A percentile compares a stretch with the other conserved stretches of the same genome.
phyloP scores from a whole-genome alignment of 2,888 invertebrate genomes.

The Meta bourneti region DNA sequence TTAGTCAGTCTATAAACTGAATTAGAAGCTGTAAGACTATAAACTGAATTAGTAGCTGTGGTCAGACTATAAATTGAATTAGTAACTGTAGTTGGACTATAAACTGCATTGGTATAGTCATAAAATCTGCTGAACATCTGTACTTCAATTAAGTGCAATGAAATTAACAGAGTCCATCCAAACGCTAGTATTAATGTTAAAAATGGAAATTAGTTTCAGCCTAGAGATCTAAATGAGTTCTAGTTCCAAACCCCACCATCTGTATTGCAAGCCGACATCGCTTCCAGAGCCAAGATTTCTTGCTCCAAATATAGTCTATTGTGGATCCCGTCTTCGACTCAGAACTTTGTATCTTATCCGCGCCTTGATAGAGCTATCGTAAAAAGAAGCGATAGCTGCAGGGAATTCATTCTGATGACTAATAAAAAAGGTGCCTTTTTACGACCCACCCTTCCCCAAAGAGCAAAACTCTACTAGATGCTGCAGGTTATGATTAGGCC shows the following conservation, averaged over 20 bases:
- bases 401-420: constrained; percentile 44
- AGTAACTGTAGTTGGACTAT: too few relatives aligned
- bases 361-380: constrained; percentile 13
- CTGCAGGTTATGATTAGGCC: constrained; percentile 65
- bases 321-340: background rate
- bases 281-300: background rate
- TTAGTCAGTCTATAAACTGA: too few relatives aligned
- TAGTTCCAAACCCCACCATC: background rate
- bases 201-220: background rate
- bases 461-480: background rate
- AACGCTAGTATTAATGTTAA: background rate
- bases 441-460: background rate
- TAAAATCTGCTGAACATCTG: too few relatives aligned
- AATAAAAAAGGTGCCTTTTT: constrained; percentile 51
- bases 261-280: background rate
- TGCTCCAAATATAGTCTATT: background rate
- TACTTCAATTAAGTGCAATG: too few relatives aligned
- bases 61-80: too few relatives aligned
- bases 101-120: too few relatives aligned
- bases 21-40: too few relatives aligned
- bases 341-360: background rate
- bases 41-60: too few relatives aligned
- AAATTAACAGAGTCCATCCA: too few relatives aligned
- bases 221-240: background rate
- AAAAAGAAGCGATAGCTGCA: constrained; percentile 40